Base-by-base conservation (phyloP, 2,797 vertebrate species). In the Tragopan temminckii region DNA sequence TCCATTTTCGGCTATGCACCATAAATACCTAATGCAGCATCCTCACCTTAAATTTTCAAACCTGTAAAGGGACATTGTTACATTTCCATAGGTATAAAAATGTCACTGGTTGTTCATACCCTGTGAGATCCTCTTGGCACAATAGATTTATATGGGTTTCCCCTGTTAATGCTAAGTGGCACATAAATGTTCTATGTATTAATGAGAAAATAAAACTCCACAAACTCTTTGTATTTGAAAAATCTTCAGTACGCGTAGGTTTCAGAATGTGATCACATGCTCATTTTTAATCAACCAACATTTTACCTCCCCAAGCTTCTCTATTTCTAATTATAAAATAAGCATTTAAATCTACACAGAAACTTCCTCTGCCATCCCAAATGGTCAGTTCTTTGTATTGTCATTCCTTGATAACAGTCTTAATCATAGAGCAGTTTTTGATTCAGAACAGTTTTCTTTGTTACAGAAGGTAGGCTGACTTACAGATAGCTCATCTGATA, bases 21-120 rank as follows among this genome's bases (percentile, higher is more conserved):
- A 87, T 77, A 68, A 93, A 72, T 12, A 72, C 23, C 29, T 68
- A 85, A 52, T 38, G 23, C 12, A 89, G 12, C 11, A 64, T 58
- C 58, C 43, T 61, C 45, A 36, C 68, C 84, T 82, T 18, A 68
- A 88, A 81, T 25, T 7, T 59, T 80, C 45, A 38, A 50, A 11
- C 45, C 53, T 63, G 27, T 58, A 80, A 85, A 94, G 71, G 38
- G 61, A 46, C 7, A 20, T 43, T 86, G 88, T 84, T 87, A 31
- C 23, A 88, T 91, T 95, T 91, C 25, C 25, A 66, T 23, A 43
- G 55, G 25, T 40, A 76, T 74, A 84, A 91, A 94, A 86, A 59
- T 52, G 35, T 6, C 55, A 38, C 35, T 46, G 53, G 5, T 72
- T 13, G 9, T 80, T 94, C 91, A 90, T 23, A 58, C 29, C 71